Evolutionary conservation across 2,797 vertebrate species (phyloP).

Genomic region (Loris lydekkerianus): DNA sequence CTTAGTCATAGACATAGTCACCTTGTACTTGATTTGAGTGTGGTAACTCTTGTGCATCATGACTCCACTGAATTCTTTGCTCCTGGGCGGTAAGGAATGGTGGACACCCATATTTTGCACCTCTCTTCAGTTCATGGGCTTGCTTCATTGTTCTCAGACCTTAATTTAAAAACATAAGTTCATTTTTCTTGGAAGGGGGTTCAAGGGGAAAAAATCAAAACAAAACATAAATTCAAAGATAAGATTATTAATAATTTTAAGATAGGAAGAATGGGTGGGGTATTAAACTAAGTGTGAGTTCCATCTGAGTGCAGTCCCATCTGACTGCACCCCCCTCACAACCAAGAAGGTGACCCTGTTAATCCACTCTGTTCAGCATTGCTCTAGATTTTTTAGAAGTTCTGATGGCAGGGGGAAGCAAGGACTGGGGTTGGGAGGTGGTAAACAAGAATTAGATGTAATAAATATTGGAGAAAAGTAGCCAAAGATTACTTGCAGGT

Average conservation of each 20-base stretch:
- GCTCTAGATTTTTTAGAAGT: neutral
- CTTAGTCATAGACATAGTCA: neutral
- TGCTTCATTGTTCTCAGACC: neutral
- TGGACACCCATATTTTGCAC: fast-evolving
- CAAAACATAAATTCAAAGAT: neutral
- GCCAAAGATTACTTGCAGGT: conserved; percentile 7
- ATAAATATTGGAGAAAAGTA: neutral
- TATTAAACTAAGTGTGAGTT: neutral
- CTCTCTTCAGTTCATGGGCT: neutral
- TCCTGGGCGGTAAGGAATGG: neutral
- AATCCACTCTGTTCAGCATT: neutral
- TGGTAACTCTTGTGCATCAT: fast-evolving
- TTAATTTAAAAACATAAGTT: conserved; percentile 30
- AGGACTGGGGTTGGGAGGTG: neutral
- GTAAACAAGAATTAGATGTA: neutral
- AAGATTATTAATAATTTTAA: conserved; percentile 40
- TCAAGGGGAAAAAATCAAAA: neutral
- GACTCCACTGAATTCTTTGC: neutral
- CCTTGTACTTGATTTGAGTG: neutral
- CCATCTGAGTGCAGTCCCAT: neutral
- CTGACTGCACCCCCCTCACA: neutral
- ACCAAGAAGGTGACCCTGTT: neutral
- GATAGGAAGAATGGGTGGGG: neutral
- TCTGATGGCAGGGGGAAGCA: neutral
- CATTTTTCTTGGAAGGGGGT: neutral